phyloP scores from a whole-genome alignment of 2,113 vertebrate species.

The Poeciliopsis turrubarensis region DNA sequence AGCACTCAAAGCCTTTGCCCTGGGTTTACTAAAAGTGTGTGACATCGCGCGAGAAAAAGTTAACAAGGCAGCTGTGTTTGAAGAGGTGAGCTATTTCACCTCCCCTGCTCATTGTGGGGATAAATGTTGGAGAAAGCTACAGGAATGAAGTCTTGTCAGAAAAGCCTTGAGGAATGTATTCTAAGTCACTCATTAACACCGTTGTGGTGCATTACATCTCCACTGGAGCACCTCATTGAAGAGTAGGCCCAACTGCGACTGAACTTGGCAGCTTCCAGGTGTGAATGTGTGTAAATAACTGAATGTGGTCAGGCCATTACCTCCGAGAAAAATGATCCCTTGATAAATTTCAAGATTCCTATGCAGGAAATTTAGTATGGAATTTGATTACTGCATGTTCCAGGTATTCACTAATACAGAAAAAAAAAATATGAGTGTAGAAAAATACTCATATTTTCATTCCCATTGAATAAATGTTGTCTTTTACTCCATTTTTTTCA shows the following conservation, averaged over 20 bases:
- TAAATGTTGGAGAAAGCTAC: neutral
- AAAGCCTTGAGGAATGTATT: neutral
- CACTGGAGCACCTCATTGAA: neutral
- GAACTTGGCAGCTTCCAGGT: slow-evolving; percentile 8
- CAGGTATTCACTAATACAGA: neutral
- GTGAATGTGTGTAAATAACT: neutral
- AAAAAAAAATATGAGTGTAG: neutral
- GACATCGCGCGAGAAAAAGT: slow-evolving; percentile 98
- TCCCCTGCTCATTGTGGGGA: neutral
- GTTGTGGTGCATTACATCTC: neutral
- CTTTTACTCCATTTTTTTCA: neutral
- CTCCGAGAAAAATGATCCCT: neutral
- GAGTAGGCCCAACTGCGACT: neutral
- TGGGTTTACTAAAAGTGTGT: slow-evolving; percentile 97
- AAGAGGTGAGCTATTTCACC: slow-evolving; percentile 85
- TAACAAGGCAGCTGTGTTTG: slow-evolving; percentile 98
- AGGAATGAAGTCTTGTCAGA: neutral
- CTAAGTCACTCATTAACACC: neutral
- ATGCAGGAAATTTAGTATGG: neutral
- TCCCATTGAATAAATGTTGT: neutral
- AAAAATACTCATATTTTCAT: neutral
- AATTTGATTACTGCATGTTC: neutral
- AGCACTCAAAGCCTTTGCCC: slow-evolving; percentile 95
- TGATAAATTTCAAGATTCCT: neutral
- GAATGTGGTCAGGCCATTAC: neutral